Evolutionary conservation across 2,113 vertebrate species (phyloP), one percentile per base, ranked within the genome.

Genomic region (Mola mola): DNA sequence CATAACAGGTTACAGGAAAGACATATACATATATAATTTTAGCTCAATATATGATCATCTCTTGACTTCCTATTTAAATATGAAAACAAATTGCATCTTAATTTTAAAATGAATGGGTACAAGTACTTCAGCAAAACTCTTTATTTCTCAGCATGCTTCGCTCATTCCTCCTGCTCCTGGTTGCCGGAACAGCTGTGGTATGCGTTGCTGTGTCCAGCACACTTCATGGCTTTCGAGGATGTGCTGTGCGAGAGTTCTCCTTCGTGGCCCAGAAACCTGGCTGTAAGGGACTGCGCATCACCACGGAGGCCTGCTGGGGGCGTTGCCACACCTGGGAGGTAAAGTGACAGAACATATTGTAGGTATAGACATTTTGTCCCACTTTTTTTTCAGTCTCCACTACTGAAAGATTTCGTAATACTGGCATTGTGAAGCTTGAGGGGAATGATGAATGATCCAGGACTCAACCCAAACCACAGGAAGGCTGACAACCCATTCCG

Each of bases 311-410:
- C 51, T 92, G 90, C 76, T 93, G 91, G 91, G 91, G 90, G 38
- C 87, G 90, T 72, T 93, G 92, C 64, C 86, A 91, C 66, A 93
- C 92, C 58, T 92, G 92, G 92, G 92, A 93, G 92, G 91, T 92
- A 82, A 22, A 17, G 0, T 7, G 22, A 21, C 26, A 53, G n/a
- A n/a, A n/a, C n/a, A n/a, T n/a, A n/a, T n/a, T n/a, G n/a, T n/a
- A n/a, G n/a, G n/a, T n/a, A n/a, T n/a, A n/a, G n/a, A n/a, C n/a
- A n/a, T n/a, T n/a, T n/a, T n/a, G n/a, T n/a, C n/a, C n/a, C n/a
- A n/a, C n/a, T n/a, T n/a, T n/a, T n/a, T n/a, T n/a, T 19, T 21
- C 22, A 10, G 2, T 11, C 24, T 40, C 44, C 61, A 41, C 59
- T 78, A 44, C 28, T 61, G 65, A 46, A 55, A 34, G 33, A 20